Evolutionary conservation across 1,140 invertebrate species (phyloP), one percentile per base, ranked within the genome.

Genomic region (Chrysopa pallens): DNA sequence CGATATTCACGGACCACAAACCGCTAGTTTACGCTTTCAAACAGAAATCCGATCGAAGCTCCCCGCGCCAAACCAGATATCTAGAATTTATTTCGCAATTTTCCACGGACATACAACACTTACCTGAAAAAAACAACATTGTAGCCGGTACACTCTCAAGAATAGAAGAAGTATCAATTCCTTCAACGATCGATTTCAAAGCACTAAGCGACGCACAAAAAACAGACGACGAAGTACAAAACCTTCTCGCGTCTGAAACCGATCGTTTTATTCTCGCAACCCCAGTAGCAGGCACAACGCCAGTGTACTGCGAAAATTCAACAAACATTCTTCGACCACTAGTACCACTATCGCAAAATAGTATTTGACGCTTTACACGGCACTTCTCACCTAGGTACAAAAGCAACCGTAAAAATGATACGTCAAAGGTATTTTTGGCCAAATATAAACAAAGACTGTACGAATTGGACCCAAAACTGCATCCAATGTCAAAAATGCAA

Each of bases 341-440:
- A 35, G 13, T 57, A 1, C 52, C 53, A 28, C 29, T 36, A 36
- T 8, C 33, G 3, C 49, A 58, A 41, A 31, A 28, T 46, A 44
- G 47, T 51, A 4, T 62, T 64, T 43, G 36, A 58, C 0, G 36
- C 8, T 1, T 2, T 63, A 9, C 59, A 67, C 43, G 39, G 43
- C 2, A 38, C 62, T 4, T 40, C 48, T 35, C 60, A 64, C 45
- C 57, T 60, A 9, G 57, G 57, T 12, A 27, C 9, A 1, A 45
- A 45, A 42, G 53, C 53, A 38, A 57, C 61, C 8, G 41, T 42
- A 6, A 55, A 57, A 45, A 44, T 64, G 14, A 50, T 67, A 0
- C 42, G 50, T 9, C 29, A 59, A 39, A 40, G 54, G 42, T 68
- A 52, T 44, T 57, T 68, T 8, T 68, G 64, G 65, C 64, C 63